Evolutionary conservation across 2,888 invertebrate species (phyloP).

Genomic region (Globia sparganii): DNA sequence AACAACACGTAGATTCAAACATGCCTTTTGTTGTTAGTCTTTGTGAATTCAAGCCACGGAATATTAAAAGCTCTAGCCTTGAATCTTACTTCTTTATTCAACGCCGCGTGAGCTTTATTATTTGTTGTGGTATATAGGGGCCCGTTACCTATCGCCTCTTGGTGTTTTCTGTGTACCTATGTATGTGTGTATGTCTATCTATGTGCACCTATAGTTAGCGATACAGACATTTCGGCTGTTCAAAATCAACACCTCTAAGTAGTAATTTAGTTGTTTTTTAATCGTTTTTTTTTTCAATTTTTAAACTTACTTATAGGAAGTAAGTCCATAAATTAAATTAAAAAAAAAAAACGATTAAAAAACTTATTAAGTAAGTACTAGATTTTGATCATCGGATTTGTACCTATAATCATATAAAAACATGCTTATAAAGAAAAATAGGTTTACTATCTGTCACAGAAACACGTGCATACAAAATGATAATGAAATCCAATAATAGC

Average conservation of each 20-base stretch:
- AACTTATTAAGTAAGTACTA: too few relatives aligned
- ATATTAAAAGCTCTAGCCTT: slow-evolving; percentile 54
- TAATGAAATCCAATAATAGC: too few relatives aligned
- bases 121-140: slow-evolving; percentile 45
- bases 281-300: too few relatives aligned
- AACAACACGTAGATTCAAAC: slow-evolving; percentile 41
- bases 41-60: slow-evolving; percentile 56
- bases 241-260: too few relatives aligned
- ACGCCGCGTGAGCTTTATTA: slow-evolving; percentile 38
- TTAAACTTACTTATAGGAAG: too few relatives aligned
- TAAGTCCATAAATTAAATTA: too few relatives aligned
- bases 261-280: too few relatives aligned
- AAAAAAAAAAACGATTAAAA: too few relatives aligned
- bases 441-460: too few relatives aligned
- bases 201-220: slow-evolving; percentile 17
- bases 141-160: slow-evolving; percentile 38
- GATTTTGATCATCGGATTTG: too few relatives aligned
- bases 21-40: slow-evolving; percentile 49
- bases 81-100: slow-evolving; percentile 40
- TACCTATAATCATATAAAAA: slow-evolving; percentile 8
- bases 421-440: too few relatives aligned
- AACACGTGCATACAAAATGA: too few relatives aligned
- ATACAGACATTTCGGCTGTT: slow-evolving; percentile 21
- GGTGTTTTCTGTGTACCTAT: slow-evolving; percentile 11
- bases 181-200: neutral